These are phyloP conservation scores for Polypterus bichir DNA, from an alignment of 2,113 vertebrate species.

Conservation along the genomic window DNA sequence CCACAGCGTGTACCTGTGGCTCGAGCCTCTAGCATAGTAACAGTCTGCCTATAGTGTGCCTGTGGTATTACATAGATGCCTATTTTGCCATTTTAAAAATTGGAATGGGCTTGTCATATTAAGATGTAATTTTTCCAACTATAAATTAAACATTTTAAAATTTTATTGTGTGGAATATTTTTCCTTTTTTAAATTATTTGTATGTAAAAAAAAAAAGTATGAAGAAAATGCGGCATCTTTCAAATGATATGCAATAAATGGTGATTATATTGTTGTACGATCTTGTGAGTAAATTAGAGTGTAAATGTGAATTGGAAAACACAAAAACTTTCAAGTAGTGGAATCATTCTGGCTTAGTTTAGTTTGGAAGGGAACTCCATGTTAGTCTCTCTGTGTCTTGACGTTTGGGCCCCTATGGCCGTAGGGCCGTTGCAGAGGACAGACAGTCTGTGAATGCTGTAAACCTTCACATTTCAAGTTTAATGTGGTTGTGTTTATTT, in stretches of 20 bases:
- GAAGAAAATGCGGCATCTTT: background rate
- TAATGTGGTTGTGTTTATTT: too few relatives aligned
- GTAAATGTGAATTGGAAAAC: background rate
- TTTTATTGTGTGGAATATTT: slow-evolving; percentile 25
- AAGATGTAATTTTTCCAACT: slow-evolving; percentile 63
- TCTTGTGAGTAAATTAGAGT: too few relatives aligned
- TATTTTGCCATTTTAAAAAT: slow-evolving; percentile 55
- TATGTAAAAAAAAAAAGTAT: slow-evolving; percentile 4
- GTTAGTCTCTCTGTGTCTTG: too few relatives aligned
- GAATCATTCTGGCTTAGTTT: too few relatives aligned
- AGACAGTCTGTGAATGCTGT: too few relatives aligned
- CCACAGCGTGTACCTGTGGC: slow-evolving; percentile 53
- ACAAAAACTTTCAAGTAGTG: too few relatives aligned
- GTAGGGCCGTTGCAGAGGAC: too few relatives aligned
- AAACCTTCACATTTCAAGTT: too few relatives aligned
- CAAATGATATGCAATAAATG: background rate
- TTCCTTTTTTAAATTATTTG: slow-evolving; percentile 20
- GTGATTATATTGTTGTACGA: too few relatives aligned
- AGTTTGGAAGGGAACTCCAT: too few relatives aligned
- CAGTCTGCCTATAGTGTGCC: slow-evolving; percentile 78
- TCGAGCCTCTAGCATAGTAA: slow-evolving; percentile 72
- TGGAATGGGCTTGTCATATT: slow-evolving; percentile 49
- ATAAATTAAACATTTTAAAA: slow-evolving; percentile 70
- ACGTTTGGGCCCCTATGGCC: too few relatives aligned
- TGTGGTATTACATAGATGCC: slow-evolving; percentile 67